Conservation (phyloP, 2,113 vertebrate genomes). For the Elephas maximus region DNA sequence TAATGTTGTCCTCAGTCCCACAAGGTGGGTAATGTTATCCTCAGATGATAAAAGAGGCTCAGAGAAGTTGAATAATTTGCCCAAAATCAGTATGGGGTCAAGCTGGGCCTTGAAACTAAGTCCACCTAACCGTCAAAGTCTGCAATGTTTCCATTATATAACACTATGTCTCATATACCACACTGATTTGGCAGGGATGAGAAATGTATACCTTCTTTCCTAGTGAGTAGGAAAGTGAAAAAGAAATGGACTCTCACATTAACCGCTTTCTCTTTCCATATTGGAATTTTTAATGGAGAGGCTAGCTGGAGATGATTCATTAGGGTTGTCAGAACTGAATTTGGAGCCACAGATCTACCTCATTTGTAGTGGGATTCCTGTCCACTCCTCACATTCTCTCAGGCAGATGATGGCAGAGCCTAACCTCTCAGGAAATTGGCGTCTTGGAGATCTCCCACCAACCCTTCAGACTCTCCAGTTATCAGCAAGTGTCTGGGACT, state of each 20-base stretch:
- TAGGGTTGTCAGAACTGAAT: too few relatives aligned
- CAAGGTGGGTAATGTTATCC: neutral
- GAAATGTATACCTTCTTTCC: neutral
- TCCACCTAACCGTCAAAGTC: neutral
- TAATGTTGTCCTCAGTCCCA: neutral
- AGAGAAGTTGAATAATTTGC: neutral
- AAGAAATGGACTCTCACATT: too few relatives aligned
- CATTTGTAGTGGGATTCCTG: neutral
- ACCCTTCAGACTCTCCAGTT: neutral
- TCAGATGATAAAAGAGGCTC: neutral
- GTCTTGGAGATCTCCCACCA: neutral
- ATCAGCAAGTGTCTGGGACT: neutral
- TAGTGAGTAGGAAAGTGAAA: too few relatives aligned
- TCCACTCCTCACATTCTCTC: neutral
- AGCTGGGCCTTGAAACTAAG: neutral
- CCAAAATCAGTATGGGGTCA: neutral
- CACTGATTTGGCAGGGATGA: neutral
- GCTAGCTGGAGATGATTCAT: too few relatives aligned
- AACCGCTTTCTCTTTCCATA: neutral
- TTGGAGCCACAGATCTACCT: neutral
- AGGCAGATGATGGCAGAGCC: neutral
- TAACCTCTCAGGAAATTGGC: neutral
- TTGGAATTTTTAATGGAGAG: neutral
- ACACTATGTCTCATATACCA: neutral
- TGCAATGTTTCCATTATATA: neutral